Base-by-base conservation (phyloP, 2,113 vertebrate species). In the Otus sunia region DNA sequence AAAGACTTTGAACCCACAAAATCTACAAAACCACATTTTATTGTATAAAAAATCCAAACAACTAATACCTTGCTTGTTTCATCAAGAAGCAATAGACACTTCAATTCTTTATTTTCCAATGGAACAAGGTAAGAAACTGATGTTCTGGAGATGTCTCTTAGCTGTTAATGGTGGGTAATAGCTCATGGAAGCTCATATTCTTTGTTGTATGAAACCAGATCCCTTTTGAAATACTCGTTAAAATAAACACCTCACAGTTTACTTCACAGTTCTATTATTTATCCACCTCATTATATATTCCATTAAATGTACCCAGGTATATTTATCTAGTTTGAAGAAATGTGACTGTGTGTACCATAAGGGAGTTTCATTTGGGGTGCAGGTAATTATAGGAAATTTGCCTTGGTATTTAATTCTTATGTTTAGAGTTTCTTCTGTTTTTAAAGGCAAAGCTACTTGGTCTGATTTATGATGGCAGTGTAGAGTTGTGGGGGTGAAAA, bases 221-320 rank as follows among this genome's bases (percentile, higher is more conserved):
- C 79, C 63, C 25, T 32, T 69, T 58, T 71, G 56, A 94, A 95
- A 90, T 55, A 16, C 17, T 86, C 13, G 86, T 64, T 81, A 87
- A 92, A 92, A 83, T 95, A 96, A 64, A 37, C 68, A 92, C 69
- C 78, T 92, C 74, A 53, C 90, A 93, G 77, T 92, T 95, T 90
- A 86, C 86, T 96, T 97, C 92, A 75, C 72, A 91, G 82, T 96
- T 83, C 53, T 95, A 45, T 91, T 87, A 77, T 97, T 91, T 93
- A 94, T 94, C 88, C 71, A 18, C 67, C 43, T 82, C 34, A 66
- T 73, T 69, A 72, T 85, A 47, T 81, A 77, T 72, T 77, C 32
- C 18, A 79, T 55, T 63, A 87, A 87, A 66, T 52, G 29, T 82
- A 53, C 32, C 47, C 72, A 16, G 19, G 63, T 88, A 62, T 82